These are phyloP conservation scores for Micoletzkya japonica DNA, from an alignment of 2,888 invertebrate species.

Conservation along the genomic window DNA sequence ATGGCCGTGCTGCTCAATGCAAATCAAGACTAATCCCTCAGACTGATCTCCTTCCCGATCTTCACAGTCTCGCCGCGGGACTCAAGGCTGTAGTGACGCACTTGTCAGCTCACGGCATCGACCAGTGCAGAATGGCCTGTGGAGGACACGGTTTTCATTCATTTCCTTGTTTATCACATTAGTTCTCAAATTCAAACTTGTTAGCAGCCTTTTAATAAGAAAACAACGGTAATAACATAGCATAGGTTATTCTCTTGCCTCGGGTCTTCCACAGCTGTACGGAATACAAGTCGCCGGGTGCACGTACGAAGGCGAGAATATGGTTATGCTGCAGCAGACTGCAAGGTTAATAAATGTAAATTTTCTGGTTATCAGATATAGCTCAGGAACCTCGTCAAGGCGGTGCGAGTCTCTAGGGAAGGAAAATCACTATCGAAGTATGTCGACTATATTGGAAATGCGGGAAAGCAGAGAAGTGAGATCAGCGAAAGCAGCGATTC, in stretches of 20 bases:
- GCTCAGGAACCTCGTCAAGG: too few species aligned
- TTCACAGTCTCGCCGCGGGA: conserved; percentile 88
- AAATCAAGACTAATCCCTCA: conserved; percentile 6
- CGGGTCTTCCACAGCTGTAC: conserved; percentile 84
- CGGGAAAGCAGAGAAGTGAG: too few species aligned
- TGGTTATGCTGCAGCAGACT: conserved; percentile 86
- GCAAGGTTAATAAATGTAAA: conserved; percentile 68
- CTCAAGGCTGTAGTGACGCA: conserved; percentile 83
- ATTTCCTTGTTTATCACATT: not conserved
- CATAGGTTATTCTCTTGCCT: conserved; percentile 32
- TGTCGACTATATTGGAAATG: too few species aligned
- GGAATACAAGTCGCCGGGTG: conserved; percentile 78
- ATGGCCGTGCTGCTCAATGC: too few species aligned
- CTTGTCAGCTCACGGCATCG: too few species aligned
- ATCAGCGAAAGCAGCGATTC: not conserved
- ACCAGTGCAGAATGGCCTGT: conserved; percentile 82
- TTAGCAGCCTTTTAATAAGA: too few species aligned
- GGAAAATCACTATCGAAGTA: too few species aligned
- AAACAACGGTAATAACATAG: not conserved
- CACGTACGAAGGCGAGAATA: conserved; percentile 96
- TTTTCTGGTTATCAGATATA: not conserved
- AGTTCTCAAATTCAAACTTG: not conserved
- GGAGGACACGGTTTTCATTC: conserved; percentile 83
- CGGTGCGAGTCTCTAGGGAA: too few species aligned
- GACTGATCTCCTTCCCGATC: conserved; percentile 68